phyloP scores from a whole-genome alignment of 2,888 invertebrate species.

The Entomobrya proxima region DNA sequence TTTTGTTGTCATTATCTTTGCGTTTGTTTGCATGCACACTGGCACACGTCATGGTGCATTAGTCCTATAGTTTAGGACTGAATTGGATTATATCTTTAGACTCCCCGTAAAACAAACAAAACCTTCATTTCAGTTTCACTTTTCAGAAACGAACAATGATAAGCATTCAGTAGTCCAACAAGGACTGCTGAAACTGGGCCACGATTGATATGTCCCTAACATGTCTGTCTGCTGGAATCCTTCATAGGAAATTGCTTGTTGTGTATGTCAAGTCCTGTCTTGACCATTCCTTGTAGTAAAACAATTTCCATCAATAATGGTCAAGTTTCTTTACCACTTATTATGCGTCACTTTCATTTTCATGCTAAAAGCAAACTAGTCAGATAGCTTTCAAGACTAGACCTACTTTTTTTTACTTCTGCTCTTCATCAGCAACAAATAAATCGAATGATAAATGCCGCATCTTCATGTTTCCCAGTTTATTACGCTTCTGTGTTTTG shows the following conservation, averaged over 20 bases:
- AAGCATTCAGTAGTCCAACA: constrained; percentile 9
- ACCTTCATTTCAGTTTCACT: neutral
- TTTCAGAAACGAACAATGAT: neutral
- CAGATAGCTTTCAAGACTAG: neutral
- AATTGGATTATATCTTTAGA: neutral
- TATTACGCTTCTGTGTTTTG: too few relatives aligned
- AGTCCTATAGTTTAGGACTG: neutral
- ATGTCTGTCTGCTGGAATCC: neutral
- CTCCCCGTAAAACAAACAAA: constrained; percentile 1
- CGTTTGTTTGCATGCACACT: too few relatives aligned
- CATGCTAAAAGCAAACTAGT: neutral
- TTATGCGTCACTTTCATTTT: neutral
- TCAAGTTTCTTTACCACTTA: neutral
- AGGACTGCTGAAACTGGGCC: neutral
- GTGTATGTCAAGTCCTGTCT: neutral
- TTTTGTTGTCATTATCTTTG: too few relatives aligned
- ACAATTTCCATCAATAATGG: neutral
- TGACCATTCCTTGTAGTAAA: constrained; percentile 5
- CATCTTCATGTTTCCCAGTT: too few relatives aligned
- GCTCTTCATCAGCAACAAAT: neutral
- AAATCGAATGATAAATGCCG: neutral
- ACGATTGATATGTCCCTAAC: neutral
- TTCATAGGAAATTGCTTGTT: neutral
- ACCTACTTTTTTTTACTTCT: neutral
- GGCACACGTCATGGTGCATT: too few relatives aligned